These are phyloP conservation scores for Ephialtes manifestator DNA, from an alignment of 2,888 invertebrate genomes.

Conservation along the genomic window DNA sequence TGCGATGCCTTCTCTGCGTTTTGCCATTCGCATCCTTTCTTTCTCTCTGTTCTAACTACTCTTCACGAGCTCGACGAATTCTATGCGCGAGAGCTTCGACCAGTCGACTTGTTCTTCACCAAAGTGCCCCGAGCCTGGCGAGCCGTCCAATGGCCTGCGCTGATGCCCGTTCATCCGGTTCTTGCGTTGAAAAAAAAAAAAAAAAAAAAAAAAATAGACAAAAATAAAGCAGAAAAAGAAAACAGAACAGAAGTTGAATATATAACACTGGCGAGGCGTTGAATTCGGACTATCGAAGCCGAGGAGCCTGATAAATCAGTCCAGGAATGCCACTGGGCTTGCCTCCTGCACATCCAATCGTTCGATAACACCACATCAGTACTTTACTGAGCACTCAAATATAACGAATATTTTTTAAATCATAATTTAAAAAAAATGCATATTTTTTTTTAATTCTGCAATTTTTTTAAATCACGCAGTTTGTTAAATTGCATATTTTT, in stretches of 20 bases:
- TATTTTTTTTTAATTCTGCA: no score
- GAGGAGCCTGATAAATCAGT: slow-evolving; percentile 44
- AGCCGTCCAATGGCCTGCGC: slow-evolving; percentile 47
- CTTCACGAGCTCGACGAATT: slow-evolving; percentile 52
- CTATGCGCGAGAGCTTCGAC: slow-evolving; percentile 54
- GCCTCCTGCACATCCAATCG: slow-evolving; percentile 3
- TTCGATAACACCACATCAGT: neutral
- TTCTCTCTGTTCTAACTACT: slow-evolving; percentile 49
- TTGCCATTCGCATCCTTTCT: slow-evolving; percentile 51
- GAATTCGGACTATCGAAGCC: slow-evolving; percentile 43
- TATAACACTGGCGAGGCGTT: slow-evolving; percentile 28
- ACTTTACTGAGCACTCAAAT: neutral
- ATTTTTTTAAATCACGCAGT: no score
- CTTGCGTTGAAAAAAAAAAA: slow-evolving; percentile 39
- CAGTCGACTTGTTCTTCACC: slow-evolving; percentile 56
- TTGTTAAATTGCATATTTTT: no score
- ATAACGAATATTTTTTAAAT: neutral
- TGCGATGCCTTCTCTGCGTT: slow-evolving; percentile 16
- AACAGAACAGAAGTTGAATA: slow-evolving; percentile 32
- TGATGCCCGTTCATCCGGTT: slow-evolving; percentile 54
- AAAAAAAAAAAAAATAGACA: slow-evolving; percentile 28
- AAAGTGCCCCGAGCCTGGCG: slow-evolving; percentile 38
- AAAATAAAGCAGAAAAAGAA: slow-evolving; percentile 29
- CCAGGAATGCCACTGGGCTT: slow-evolving; percentile 29
- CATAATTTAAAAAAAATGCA: no score